Percentiles rank a stretch among this genome's conserved stretches.
phyloP scores from a whole-genome alignment of 2,797 vertebrate genomes.

The Lutjanus campechanus region DNA sequence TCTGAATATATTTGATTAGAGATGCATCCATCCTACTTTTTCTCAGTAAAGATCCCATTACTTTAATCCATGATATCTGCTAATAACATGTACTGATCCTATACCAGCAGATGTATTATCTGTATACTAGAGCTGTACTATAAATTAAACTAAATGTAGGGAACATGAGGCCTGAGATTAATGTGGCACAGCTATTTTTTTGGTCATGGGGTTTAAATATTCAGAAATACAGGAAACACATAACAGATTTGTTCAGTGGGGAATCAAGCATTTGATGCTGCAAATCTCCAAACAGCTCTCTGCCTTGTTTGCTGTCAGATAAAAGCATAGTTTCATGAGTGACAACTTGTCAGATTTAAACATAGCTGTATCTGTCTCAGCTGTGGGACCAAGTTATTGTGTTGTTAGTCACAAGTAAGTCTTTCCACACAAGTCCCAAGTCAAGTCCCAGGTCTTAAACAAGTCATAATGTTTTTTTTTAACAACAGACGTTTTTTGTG shows the following conservation, averaged over 20 bases:
- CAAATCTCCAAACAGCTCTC: background rate
- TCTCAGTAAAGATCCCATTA: background rate
- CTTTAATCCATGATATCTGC: background rate
- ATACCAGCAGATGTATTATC: background rate
- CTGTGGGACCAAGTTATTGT: no score
- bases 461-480: no score
- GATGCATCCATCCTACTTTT: background rate
- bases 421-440: no score
- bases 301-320: conserved; percentile 9
- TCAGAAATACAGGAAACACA: conserved; percentile 3
- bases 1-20: background rate
- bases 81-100: accelerated
- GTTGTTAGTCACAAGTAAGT: no score
- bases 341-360: conserved; percentile 8
- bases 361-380: background rate
- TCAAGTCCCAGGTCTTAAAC: no score
- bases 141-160: background rate
- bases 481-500: no score
- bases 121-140: background rate
- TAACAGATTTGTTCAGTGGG: background rate
- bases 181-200: background rate
- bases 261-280: background rate
- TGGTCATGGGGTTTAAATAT: background rate
- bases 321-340: background rate
- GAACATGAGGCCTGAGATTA: background rate